Base-by-base conservation (phyloP, 2,113 vertebrate genomes). In the Cervus canadensis region DNA sequence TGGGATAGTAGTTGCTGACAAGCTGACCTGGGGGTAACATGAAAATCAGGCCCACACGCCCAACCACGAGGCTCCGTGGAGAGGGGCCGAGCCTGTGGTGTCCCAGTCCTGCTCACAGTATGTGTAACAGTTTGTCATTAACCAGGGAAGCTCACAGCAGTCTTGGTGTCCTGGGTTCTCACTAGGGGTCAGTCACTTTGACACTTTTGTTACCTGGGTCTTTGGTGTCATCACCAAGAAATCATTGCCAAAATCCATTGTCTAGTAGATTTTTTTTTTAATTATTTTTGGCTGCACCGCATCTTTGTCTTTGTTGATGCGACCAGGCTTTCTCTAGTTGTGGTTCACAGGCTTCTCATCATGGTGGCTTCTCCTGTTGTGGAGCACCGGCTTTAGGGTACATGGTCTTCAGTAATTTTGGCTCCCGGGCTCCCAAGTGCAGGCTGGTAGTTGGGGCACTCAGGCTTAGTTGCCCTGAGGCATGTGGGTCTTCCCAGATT, bases 51-150 rank as follows among this genome's bases (percentile, higher is more conserved):
- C 76, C 45, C 16, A 14, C 11, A 15, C 0, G 1, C 43, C 40
- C 45, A 4, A 67, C 4, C 54, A 21, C 2, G 1, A 21, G 11
- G 15, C 8, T 0, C 8, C 4, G 0, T 3, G 26, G 19, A 48
- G 25, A 40, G 25, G 4, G 81, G 15, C 2, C 6, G 25, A 81
- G 54, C 45, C 71, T 9, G 4, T 3, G 21, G 16, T 4, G 2
- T 52, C 50, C 36, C 14, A 12, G 12, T 33, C 74, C 25, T 4
- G 45, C 17, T 4, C 4, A 6, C 33, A 25, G 60, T 50, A 5
- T 7, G 19, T 26, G 40, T 7, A 43, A 90, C 71, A 60, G 74
- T 43, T 15, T n/a, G 43, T 26, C 33, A 14, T 21, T 59, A 48
- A n/a, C 40, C 74, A 48, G 56, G 54, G 21, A 79, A n/a, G 40